Evolutionary conservation across 2,888 invertebrate species (phyloP).

Genomic region (Eristalis intricaria): DNA sequence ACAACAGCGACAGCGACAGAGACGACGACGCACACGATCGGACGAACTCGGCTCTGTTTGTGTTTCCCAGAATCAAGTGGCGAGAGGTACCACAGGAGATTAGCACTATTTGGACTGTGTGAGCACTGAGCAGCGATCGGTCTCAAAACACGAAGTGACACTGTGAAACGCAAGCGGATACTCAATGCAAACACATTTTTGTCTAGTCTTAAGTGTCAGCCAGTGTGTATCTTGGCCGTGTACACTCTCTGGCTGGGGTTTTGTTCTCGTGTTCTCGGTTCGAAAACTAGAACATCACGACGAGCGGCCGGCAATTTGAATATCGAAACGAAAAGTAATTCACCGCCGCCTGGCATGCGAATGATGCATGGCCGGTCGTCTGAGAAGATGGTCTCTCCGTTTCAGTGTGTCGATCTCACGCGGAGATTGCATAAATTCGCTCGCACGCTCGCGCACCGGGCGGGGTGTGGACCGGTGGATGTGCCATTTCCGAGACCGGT

Average conservation of each 20-base stretch:
- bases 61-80: constrained; percentile 44
- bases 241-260: neutral
- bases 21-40: neutral
- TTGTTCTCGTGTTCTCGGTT: neutral
- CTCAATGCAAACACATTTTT: constrained; percentile 36
- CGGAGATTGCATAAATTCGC: neutral
- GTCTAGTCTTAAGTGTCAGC: constrained; percentile 40
- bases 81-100: constrained; percentile 37
- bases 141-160: constrained; percentile 44
- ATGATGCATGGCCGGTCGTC: neutral
- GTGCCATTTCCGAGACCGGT: neutral
- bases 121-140: neutral
- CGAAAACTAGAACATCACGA: neutral
- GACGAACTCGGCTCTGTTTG: constrained; percentile 20
- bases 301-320: neutral
- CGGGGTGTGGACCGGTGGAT: no score
- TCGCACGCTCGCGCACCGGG: no score
- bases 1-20: no score
- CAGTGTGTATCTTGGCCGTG: neutral
- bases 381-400: neutral
- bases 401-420: neutral
- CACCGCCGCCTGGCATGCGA: neutral
- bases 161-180: constrained; percentile 41
- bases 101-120: constrained; percentile 36
- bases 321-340: neutral